Conservation (phyloP, 2,888 invertebrate species). For the Eupelmus urozonus region DNA sequence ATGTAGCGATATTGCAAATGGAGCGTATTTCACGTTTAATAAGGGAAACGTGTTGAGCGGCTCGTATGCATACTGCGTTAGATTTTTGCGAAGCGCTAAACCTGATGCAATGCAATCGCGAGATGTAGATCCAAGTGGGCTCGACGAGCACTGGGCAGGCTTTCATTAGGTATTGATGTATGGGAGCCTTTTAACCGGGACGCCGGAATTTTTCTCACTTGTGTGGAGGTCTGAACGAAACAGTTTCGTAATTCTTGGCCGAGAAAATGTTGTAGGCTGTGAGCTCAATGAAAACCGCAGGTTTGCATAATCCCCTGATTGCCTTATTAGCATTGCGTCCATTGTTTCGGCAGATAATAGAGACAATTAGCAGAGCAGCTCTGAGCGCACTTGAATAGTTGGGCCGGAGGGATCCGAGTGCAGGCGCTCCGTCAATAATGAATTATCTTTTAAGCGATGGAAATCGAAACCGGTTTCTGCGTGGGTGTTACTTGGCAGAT, state of each 20-base stretch:
- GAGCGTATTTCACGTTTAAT: no score
- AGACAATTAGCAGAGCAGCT: background rate
- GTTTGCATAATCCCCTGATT: conserved; percentile 2
- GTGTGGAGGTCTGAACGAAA: no score
- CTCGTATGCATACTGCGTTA: no score
- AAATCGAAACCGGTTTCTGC: conserved; percentile 8
- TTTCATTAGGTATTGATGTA: no score
- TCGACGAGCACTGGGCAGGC: no score
- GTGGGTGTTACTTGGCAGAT: background rate
- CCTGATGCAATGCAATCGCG: no score
- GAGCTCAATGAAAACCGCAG: background rate
- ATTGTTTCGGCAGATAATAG: conserved; percentile 40
- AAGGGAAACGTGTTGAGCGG: no score
- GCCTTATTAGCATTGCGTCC: conserved; percentile 20
- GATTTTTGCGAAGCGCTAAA: no score
- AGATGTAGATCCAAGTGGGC: no score
- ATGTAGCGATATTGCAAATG: no score
- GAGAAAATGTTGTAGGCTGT: background rate
- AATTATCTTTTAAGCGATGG: conserved; percentile 4
- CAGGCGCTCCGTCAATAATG: background rate
- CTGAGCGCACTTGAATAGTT: background rate
- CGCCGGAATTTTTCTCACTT: no score
- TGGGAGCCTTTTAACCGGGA: no score
- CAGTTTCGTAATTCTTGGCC: background rate
- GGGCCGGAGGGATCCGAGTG: background rate